phyloP scores from a whole-genome alignment of 2,113 vertebrate species.

The Vanacampus margaritifer region DNA sequence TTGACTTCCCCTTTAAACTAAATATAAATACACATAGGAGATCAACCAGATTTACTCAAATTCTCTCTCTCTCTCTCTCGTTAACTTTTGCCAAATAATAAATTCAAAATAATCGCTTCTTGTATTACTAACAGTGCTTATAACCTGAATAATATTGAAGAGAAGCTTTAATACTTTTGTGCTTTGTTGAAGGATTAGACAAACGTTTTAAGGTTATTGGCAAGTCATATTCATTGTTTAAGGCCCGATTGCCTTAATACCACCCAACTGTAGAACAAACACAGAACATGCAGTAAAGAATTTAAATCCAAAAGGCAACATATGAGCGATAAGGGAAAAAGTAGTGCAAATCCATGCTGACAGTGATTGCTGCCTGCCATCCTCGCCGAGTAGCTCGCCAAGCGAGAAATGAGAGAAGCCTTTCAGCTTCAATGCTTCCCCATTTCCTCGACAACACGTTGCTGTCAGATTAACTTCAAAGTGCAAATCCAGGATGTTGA shows the following conservation, averaged over 20 bases:
- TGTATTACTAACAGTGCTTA: neutral
- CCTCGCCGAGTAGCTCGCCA: slow-evolving; percentile 14
- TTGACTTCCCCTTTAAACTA: neutral
- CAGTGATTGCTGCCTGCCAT: slow-evolving; percentile 54
- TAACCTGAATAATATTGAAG: slow-evolving; percentile 1
- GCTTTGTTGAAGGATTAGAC: slow-evolving; percentile 2
- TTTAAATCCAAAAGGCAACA: slow-evolving; percentile 48
- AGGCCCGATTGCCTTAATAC: slow-evolving; percentile 23
- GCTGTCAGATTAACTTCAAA: slow-evolving; percentile 54
- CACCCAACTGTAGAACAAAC: slow-evolving; percentile 15
- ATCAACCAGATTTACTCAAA: slow-evolving; percentile 1
- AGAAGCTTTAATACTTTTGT: slow-evolving; percentile 6
- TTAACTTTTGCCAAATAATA: slow-evolving; percentile 19
- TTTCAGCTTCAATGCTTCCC: slow-evolving; percentile 10
- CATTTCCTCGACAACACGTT: slow-evolving; percentile 31
- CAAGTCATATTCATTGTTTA: slow-evolving; percentile 24
- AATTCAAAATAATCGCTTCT: slow-evolving; percentile 21
- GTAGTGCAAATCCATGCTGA: slow-evolving; percentile 57
- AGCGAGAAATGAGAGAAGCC: slow-evolving; percentile 27
- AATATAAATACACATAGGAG: slow-evolving; percentile 23
- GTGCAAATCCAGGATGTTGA: slow-evolving; percentile 54
- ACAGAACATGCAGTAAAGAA: slow-evolving; percentile 55
- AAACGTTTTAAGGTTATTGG: neutral
- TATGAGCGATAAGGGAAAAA: slow-evolving; percentile 47
- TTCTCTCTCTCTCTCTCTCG: neutral